These are phyloP conservation scores for Prorops nasuta DNA, from an alignment of 1,140 invertebrate genomes.

Conservation along the genomic window DNA sequence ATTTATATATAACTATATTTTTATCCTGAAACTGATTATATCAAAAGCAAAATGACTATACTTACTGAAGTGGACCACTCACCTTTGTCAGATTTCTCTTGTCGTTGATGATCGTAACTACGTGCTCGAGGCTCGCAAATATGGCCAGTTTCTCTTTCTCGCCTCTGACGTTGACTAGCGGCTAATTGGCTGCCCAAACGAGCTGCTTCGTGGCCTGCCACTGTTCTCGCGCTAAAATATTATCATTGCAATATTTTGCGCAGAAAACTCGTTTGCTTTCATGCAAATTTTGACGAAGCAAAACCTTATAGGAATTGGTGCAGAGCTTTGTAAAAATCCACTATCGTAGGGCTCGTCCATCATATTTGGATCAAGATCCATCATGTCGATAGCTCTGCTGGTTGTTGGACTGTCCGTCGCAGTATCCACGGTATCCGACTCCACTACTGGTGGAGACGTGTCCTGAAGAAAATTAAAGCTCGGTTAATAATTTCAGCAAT, in stretches of 20 bases:
- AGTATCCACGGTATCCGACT: conserved; percentile 38
- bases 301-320: conserved; percentile 54
- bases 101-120: conserved; percentile 64
- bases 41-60: neutral
- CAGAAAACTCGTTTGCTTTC: too few species aligned
- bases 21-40: neutral
- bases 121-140: conserved; percentile 60
- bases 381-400: conserved; percentile 52
- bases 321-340: conserved; percentile 52
- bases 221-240: conserved; percentile 63
- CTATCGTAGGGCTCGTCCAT: conserved; percentile 55
- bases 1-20: neutral
- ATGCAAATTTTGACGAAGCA: too few species aligned
- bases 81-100: conserved; percentile 60
- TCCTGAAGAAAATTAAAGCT: conserved; percentile 26
- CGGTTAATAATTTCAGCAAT: neutral
- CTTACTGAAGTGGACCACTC: conserved; percentile 28
- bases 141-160: conserved; percentile 47
- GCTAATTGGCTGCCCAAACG: conserved; percentile 70
- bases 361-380: conserved; percentile 52
- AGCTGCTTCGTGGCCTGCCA: conserved; percentile 75
- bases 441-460: conserved; percentile 39
- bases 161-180: conserved; percentile 57
- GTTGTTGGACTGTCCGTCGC: conserved; percentile 49
- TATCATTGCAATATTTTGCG: neutral